A percentile compares a stretch with the other conserved stretches of the same genome.
Conservation (phyloP, 2,113 vertebrate species). For the Illadopsis cleaveri region DNA sequence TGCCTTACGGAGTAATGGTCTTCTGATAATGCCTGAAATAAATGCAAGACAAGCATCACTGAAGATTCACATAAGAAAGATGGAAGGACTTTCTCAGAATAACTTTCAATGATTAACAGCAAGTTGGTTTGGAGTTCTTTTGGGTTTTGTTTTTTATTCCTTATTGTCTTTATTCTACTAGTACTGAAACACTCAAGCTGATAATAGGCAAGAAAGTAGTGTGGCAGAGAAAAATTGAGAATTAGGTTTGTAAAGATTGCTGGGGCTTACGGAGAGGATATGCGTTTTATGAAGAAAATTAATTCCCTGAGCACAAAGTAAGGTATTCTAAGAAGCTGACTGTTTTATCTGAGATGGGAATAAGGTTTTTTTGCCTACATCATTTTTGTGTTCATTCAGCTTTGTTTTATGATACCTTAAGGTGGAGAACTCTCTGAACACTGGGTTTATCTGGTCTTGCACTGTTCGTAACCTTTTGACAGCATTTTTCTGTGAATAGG, state of each 20-base stretch:
- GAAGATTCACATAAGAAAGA: background rate
- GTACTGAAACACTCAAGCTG: background rate
- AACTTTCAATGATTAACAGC: background rate
- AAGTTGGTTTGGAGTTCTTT: background rate
- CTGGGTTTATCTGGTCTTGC: background rate
- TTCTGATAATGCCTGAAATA: background rate
- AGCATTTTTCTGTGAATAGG: slow-evolving; percentile 22
- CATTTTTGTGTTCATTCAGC: background rate
- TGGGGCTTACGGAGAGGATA: background rate
- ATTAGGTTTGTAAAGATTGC: background rate
- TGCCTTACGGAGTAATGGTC: background rate
- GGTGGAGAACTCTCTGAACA: background rate
- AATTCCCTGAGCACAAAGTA: background rate
- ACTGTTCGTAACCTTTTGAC: slow-evolving; percentile 53
- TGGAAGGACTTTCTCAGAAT: background rate
- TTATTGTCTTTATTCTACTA: background rate
- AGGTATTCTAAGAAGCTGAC: background rate
- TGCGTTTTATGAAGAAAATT: background rate
- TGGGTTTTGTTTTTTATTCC: background rate
- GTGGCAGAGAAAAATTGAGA: background rate
- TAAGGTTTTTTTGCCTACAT: background rate
- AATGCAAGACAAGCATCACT: background rate
- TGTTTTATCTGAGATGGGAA: background rate
- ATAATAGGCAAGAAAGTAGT: background rate
- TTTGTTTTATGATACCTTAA: background rate